These are phyloP conservation scores for Cryptocephalus primarius DNA, from an alignment of 2,888 invertebrate species.

Conservation along the genomic window DNA sequence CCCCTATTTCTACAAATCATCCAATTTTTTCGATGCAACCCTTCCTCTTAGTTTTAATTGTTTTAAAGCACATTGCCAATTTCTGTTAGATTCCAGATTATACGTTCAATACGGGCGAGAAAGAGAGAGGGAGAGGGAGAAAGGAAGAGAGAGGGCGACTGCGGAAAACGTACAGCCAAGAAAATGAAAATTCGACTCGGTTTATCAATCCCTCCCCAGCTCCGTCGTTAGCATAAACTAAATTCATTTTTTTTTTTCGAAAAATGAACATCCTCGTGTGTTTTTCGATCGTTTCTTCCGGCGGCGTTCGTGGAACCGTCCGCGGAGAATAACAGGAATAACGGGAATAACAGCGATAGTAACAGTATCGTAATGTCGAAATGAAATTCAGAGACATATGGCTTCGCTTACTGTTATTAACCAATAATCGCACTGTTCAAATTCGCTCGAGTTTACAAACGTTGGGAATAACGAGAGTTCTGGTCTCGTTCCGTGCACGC, in stretches of 20 bases:
- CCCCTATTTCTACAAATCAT: constrained; percentile 34
- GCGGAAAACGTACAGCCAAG: neutral
- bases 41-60: constrained; percentile 32
- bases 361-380: neutral
- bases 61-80: constrained; percentile 35
- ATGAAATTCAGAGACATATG: constrained; percentile 7
- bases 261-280: too few relatives aligned
- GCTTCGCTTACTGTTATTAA: constrained; percentile 6
- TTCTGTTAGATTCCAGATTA: constrained; percentile 21
- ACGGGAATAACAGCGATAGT: too few relatives aligned
- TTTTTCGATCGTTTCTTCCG: too few relatives aligned
- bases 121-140: neutral
- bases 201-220: too few relatives aligned
- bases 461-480: constrained; percentile 2
- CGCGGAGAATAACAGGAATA: too few relatives aligned
- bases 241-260: too few relatives aligned
- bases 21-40: constrained; percentile 30
- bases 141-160: neutral
- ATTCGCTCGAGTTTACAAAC: constrained; percentile 4
- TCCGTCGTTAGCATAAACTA: too few relatives aligned
- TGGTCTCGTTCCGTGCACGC: constrained; percentile 1
- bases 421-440: constrained; percentile 5
- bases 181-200: too few relatives aligned
- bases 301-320: too few relatives aligned
- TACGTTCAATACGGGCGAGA: constrained; percentile 1